Percentiles rank a stretch among this genome's conserved stretches.
Conservation (phyloP, 2,888 invertebrate genomes). For the Zygaena filipendulae region DNA sequence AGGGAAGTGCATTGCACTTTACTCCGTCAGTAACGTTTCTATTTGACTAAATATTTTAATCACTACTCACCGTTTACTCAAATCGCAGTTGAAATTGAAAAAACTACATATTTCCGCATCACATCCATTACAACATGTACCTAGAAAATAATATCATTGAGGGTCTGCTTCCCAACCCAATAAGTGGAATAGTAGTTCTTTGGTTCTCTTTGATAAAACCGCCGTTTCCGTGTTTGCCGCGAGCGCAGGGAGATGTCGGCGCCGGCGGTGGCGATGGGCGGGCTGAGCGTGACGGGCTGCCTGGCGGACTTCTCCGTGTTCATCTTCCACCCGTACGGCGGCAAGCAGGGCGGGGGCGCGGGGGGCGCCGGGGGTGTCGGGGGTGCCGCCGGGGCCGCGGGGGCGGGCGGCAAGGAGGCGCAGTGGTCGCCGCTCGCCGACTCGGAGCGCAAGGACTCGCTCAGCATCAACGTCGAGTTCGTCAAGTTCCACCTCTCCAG, state of each 20-base stretch:
- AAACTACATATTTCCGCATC: too few relatives aligned
- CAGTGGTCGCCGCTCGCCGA: conserved; percentile 90
- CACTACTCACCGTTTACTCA: too few relatives aligned
- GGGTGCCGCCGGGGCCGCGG: conserved; percentile 8
- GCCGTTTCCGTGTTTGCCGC: too few relatives aligned
- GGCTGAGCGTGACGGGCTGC: conserved; percentile 94
- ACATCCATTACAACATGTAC: too few relatives aligned
- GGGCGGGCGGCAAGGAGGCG: conserved; percentile 78
- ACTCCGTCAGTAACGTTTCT: too few relatives aligned
- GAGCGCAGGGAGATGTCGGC: conserved; percentile 67
- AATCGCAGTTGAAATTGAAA: too few relatives aligned
- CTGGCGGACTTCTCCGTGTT: conserved; percentile 97
- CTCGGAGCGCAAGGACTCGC: conserved; percentile 92
- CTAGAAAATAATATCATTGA: too few relatives aligned
- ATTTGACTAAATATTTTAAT: too few relatives aligned
- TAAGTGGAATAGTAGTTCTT: too few relatives aligned
- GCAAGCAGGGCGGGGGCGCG: conserved; percentile 82
- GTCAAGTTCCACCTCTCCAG: conserved; percentile 95
- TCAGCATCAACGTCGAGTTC: conserved; percentile 96
- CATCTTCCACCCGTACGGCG: conserved; percentile 98
- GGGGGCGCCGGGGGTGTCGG: conserved; percentile 45
- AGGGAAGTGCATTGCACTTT: too few relatives aligned
- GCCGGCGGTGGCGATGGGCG: conserved; percentile 79
- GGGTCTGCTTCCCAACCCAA: too few relatives aligned
- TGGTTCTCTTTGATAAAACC: too few relatives aligned